Evolutionary conservation across 1,140 invertebrate species (phyloP).

Genomic region (Batillaria attramentaria): DNA sequence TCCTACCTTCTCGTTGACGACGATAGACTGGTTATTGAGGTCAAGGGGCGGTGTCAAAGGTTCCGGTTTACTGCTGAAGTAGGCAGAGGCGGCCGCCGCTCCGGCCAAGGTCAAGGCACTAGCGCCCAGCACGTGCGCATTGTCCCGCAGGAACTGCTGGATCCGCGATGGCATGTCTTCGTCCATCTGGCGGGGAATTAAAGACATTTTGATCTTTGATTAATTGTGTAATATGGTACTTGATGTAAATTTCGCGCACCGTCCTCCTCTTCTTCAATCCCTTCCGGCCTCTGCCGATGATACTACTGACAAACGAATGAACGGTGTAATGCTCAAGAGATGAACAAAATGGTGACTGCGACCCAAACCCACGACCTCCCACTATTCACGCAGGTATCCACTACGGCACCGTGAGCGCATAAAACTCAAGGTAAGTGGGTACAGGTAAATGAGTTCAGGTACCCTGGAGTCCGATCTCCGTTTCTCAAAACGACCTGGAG

Average conservation of each 20-base stretch:
- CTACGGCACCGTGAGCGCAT: too few species aligned
- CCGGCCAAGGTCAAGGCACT: slow-evolving; percentile 11
- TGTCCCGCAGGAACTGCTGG: slow-evolving; percentile 19
- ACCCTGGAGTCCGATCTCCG: too few species aligned
- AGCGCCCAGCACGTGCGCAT: neutral
- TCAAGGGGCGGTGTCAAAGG: neutral
- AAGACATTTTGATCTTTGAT: neutral
- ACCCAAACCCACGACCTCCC: too few species aligned
- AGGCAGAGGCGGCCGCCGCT: neutral
- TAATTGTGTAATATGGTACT: neutral
- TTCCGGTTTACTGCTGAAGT: neutral
- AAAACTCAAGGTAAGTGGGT: too few species aligned
- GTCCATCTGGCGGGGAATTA: neutral
- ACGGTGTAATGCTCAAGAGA: neutral
- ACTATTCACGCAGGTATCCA: too few species aligned
- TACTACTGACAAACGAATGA: neutral
- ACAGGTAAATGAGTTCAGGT: too few species aligned
- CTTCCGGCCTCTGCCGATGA: neutral
- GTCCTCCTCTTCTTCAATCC: neutral
- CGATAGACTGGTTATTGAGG: slow-evolving; percentile 2
- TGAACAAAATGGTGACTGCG: neutral
- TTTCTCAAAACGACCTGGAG: too few species aligned
- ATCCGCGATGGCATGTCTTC: neutral
- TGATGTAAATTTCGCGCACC: neutral
- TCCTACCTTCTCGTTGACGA: slow-evolving; percentile 9